Evolutionary conservation across 2,888 invertebrate genomes (phyloP), one percentile per base, ranked within the genome.

Genomic region (Acholoe squamosa): DNA sequence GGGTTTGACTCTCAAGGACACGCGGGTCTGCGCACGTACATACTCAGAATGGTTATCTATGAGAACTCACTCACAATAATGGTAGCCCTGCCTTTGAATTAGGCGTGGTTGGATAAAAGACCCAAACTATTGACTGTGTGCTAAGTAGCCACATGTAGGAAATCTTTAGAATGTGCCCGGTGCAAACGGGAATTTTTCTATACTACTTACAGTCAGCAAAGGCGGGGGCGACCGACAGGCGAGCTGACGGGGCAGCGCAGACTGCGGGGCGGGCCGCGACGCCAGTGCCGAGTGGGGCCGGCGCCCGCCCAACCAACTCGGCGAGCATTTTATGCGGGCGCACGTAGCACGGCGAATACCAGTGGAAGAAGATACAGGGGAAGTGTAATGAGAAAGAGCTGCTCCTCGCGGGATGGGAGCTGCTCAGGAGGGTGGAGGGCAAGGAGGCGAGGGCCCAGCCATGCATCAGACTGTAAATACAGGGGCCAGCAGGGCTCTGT

Each of bases 391-490:
- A 80, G 80, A 80, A 80, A 16, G 43, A 43, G 16, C 80, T 80
- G 80, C 25, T 77, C n/a, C 31, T 76, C n/a, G 76, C 16, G 76
- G 76, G 76, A 31, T 19, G 31, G 76, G 31, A 31, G 76, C 28
- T 19, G 76, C 31, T 25, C 76, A 76, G n/a, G 16, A 25, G 25
- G 76, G 76, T 76, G 76, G 76, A 76, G 76, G 76, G 25, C n/a
- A 25, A 61, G 28, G 76, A 31, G 76, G 76, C 14, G 76, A 76
- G 31, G 76, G 80, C 16, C 19, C 80, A 80, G 33, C 80, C 80
- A 80, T 33, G 80, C 80, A 80, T 33, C 80, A 80, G 80, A 80
- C 80, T 80, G 80, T 80, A 80, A 80, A 71, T 25, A 71, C n/a
- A 71, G 71, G 71, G 71, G 71, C 71, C 71, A 71, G 80, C 43